These are phyloP conservation scores for Phyllotis vaccarum DNA, from an alignment of 2,797 vertebrate species.

Conservation along the genomic window DNA sequence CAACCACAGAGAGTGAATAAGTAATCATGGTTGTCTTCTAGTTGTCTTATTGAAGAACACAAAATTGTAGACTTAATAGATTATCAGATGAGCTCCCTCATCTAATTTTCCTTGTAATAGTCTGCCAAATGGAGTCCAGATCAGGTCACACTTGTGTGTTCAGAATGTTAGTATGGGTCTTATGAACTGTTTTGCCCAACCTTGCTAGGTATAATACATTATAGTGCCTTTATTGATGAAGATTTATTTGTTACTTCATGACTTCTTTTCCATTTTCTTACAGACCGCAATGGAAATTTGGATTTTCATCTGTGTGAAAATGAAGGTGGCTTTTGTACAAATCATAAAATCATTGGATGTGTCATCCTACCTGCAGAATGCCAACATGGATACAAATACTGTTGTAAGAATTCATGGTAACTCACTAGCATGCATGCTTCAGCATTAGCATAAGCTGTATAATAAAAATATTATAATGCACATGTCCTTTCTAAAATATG, in stretches of 20 bases:
- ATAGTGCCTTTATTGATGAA: background rate
- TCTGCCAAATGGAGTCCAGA: background rate
- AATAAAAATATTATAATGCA: background rate
- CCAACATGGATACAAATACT: background rate
- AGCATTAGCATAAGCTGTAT: too few species aligned
- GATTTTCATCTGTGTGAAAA: background rate
- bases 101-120: background rate
- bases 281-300: background rate
- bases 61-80: background rate
- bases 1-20: too few species aligned
- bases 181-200: accelerated
- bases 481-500: background rate
- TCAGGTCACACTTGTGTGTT: background rate
- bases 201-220: too few species aligned
- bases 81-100: background rate
- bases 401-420: too few species aligned
- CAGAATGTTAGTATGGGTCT: background rate
- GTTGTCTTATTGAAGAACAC: background rate
- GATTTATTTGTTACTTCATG: background rate
- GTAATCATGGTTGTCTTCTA: too few species aligned
- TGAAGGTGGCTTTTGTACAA: conserved; percentile 64
- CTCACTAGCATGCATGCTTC: too few species aligned
- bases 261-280: background rate
- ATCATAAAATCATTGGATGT: conserved; percentile 43
- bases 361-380: conserved; percentile 64